Conservation (phyloP, 92 coral and sea anemone species). For the Muricea muricata region DNA sequence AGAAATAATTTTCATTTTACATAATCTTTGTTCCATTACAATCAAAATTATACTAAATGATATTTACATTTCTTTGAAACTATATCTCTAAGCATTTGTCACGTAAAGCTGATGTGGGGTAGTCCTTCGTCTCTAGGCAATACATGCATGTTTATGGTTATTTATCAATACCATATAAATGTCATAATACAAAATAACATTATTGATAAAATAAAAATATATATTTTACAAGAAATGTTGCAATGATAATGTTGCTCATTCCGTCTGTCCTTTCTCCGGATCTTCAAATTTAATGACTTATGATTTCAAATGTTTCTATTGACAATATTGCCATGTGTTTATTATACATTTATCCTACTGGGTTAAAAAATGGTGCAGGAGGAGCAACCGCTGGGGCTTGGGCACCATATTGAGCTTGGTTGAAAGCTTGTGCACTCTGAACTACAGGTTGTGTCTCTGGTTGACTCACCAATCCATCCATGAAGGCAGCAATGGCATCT, state of each 20-base stretch:
- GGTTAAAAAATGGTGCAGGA: background rate
- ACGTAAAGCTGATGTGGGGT: no score
- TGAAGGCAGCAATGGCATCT: constrained; percentile 65
- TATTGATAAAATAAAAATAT: background rate
- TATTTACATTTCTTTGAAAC: no score
- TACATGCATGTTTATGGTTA: no score
- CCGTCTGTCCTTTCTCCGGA: background rate
- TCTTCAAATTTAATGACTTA: background rate
- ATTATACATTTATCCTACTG: background rate
- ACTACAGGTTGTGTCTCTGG: constrained; percentile 4
- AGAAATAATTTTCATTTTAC: no score
- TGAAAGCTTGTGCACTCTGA: background rate
- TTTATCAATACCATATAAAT: no score
- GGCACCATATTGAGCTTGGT: constrained; percentile 9
- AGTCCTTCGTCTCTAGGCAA: no score
- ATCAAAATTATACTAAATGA: no score
- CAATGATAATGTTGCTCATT: background rate
- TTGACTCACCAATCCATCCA: constrained; percentile 47
- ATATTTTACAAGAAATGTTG: no score
- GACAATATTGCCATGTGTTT: no score
- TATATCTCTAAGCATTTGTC: no score
- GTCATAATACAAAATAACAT: background rate
- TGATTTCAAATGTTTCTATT: background rate
- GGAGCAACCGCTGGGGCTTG: constrained; percentile 13
- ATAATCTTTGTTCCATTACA: no score